A percentile compares a stretch with the other conserved stretches of the same genome.
Conservation (phyloP, 2,113 vertebrate species). For the Platichthys stellatus region DNA sequence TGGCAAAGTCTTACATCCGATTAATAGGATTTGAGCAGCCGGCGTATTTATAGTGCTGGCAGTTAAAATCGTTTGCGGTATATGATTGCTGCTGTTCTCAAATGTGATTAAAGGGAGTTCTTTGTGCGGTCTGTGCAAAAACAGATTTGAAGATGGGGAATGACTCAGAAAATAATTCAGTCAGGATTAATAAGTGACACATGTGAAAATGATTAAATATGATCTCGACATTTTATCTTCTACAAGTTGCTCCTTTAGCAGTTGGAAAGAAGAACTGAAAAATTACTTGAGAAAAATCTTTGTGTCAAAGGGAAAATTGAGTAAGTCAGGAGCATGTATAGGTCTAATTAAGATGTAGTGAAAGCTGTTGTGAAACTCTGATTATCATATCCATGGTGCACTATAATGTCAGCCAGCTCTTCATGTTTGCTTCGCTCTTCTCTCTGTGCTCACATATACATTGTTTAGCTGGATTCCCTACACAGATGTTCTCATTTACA, state of each 20-base stretch:
- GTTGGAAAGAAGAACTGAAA: not conserved
- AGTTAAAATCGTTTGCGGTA: constrained; percentile 13
- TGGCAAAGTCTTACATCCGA: constrained; percentile 11
- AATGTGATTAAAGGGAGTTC: constrained; percentile 46
- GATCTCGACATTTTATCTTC: constrained; percentile 12
- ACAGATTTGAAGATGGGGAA: constrained; percentile 32
- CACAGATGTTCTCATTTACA: not conserved
- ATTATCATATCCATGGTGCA: not conserved
- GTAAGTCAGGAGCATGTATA: not conserved
- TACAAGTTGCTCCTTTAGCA: constrained; percentile 20
- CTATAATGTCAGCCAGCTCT: not conserved
- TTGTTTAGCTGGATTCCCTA: not conserved
- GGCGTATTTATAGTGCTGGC: constrained; percentile 45
- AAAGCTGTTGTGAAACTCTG: not conserved
- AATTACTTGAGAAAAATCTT: not conserved
- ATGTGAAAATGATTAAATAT: constrained; percentile 36
- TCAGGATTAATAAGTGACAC: constrained; percentile 27
- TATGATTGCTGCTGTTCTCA: constrained; percentile 37
- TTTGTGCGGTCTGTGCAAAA: not conserved
- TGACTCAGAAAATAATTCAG: constrained; percentile 28
- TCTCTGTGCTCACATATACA: not conserved
- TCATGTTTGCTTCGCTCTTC: not conserved
- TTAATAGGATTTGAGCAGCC: constrained; percentile 48
- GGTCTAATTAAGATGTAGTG: not conserved
- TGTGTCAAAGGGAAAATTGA: not conserved